phyloP scores from a whole-genome alignment of 64 coral and sea anemone genomes.

The Pocillopora verrucosa region DNA sequence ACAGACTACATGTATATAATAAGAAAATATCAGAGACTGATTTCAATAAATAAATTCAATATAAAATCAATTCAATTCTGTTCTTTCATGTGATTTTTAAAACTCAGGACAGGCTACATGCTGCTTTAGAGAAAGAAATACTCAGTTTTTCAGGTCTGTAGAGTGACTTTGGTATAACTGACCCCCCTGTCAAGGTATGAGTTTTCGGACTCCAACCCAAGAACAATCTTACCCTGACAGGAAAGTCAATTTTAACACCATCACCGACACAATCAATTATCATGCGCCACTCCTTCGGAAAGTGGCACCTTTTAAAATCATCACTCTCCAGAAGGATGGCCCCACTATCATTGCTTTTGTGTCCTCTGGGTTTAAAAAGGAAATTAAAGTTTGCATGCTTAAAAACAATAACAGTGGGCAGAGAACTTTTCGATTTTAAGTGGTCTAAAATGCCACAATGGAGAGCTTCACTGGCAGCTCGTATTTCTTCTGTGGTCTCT shows the following conservation, averaged over 20 bases:
- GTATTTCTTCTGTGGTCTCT: background rate
- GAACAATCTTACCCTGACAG: conserved; percentile 29
- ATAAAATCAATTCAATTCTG: no score
- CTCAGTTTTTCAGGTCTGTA: conserved; percentile 35
- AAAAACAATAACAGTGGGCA: conserved; percentile 8
- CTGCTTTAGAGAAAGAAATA: conserved; percentile 23
- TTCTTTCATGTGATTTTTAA: background rate
- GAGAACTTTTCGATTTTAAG: background rate
- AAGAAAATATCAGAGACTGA: no score
- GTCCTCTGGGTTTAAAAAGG: conserved; percentile 15
- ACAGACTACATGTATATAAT: no score
- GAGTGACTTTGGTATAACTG: background rate
- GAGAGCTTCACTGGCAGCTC: background rate
- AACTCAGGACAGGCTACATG: background rate
- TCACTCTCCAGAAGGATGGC: background rate
- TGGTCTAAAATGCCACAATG: background rate
- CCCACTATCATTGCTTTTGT: background rate
- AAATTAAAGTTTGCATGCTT: conserved; percentile 15
- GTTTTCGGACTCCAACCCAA: conserved; percentile 27
- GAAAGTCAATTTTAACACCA: conserved; percentile 34
- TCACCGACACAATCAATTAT: conserved; percentile 18
- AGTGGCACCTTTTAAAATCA: conserved; percentile 14
- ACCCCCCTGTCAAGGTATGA: background rate
- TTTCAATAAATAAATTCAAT: no score
- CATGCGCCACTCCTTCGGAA: conserved; percentile 10